Conservation (phyloP, 1,140 invertebrate species). For the Listronotus oregonensis region DNA sequence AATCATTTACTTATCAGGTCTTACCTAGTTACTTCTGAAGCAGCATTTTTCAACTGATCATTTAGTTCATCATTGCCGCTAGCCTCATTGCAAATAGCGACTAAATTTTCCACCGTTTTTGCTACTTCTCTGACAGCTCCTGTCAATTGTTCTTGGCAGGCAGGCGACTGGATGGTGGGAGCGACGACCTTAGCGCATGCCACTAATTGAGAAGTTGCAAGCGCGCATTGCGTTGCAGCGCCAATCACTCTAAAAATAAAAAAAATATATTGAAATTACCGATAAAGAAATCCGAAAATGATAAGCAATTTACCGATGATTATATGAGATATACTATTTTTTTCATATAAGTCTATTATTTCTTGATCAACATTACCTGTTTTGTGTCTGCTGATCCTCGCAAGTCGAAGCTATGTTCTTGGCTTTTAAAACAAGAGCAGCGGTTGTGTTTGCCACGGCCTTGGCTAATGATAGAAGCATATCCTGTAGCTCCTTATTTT, state of each 20-base stretch:
- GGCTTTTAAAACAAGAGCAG: constrained; percentile 91
- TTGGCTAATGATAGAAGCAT: constrained; percentile 90
- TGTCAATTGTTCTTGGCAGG: constrained; percentile 92
- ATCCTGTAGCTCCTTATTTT: constrained; percentile 79
- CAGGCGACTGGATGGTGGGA: constrained; percentile 83
- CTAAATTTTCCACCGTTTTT: constrained; percentile 88
- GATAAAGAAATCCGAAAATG: no score
- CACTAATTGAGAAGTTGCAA: constrained; percentile 96
- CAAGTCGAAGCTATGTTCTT: constrained; percentile 92
- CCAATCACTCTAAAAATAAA: constrained; percentile 72
- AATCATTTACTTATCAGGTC: no score
- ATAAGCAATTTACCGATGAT: no score
- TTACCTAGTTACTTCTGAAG: constrained; percentile 79
- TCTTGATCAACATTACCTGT: constrained; percentile 58
- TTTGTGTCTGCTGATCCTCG: constrained; percentile 75
- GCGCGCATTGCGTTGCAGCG: constrained; percentile 93
- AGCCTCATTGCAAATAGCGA: constrained; percentile 78
- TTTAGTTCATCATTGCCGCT: constrained; percentile 69
- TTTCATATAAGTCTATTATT: no score
- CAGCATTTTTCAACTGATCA: constrained; percentile 81
- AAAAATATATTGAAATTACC: background rate
- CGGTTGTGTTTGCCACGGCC: constrained; percentile 95
- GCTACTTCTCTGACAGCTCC: constrained; percentile 92
- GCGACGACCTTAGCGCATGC: constrained; percentile 96
- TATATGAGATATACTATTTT: no score